phyloP scores from a whole-genome alignment of 2,113 vertebrate genomes.

The Melanerpes aurifrons region DNA sequence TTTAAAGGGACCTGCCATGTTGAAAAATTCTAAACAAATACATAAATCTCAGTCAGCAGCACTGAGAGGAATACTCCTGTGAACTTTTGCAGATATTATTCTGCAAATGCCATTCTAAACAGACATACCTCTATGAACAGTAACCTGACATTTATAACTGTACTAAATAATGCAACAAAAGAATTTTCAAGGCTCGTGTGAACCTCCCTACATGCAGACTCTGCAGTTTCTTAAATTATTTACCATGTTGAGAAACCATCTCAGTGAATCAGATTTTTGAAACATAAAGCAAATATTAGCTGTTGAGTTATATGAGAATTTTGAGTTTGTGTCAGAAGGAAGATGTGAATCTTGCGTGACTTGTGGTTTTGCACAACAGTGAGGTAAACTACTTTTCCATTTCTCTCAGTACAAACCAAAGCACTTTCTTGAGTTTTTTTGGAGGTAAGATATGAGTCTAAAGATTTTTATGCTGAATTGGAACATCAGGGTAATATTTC shows the following conservation, averaged over 20 bases:
- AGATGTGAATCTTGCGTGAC: neutral
- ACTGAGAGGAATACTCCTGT: conserved; percentile 39
- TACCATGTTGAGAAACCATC: conserved; percentile 58
- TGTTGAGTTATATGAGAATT: neutral
- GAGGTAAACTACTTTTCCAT: neutral
- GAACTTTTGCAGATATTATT: conserved; percentile 71
- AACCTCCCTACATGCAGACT: conserved; percentile 59
- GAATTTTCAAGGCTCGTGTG: conserved; percentile 68
- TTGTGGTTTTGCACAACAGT: neutral
- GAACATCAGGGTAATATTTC: neutral
- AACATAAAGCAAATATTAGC: conserved; percentile 51
- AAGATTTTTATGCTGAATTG: neutral
- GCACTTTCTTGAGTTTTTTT: neutral
- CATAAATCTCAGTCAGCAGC: neutral
- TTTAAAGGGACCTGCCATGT: neutral
- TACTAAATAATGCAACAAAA: conserved; percentile 80
- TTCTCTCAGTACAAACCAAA: neutral
- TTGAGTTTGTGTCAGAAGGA: neutral
- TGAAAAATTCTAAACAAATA: neutral
- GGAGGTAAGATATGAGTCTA: neutral
- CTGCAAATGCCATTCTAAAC: conserved; percentile 70
- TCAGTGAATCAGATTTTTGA: conserved; percentile 47
- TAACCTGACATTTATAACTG: conserved; percentile 76
- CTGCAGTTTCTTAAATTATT: conserved; percentile 74
- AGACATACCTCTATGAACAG: conserved; percentile 46